Conservation (phyloP, 2,113 vertebrate genomes). For the Uria aalge region DNA sequence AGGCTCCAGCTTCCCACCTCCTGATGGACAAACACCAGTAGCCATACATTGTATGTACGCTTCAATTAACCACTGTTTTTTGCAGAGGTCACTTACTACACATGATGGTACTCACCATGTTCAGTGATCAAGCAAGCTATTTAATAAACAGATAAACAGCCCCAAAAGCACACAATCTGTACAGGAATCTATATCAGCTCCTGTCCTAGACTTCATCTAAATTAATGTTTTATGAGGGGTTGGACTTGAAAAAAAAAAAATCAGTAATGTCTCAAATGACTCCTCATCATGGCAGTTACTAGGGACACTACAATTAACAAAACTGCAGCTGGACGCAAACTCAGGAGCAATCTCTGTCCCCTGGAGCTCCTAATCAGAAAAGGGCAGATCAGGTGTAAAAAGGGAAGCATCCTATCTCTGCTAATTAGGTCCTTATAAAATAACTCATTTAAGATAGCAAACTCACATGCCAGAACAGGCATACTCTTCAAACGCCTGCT, state of each 20-base stretch:
- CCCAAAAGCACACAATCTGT: background rate
- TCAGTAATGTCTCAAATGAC: background rate
- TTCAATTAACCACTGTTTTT: background rate
- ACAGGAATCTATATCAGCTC: background rate
- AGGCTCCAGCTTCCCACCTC: background rate
- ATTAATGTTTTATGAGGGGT: background rate
- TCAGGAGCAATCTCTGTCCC: background rate
- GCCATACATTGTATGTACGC: accelerated
- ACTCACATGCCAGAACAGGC: background rate
- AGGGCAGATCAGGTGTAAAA: background rate
- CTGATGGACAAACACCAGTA: background rate
- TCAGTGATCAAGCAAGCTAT: accelerated
- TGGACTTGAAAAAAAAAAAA: background rate
- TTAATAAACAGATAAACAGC: too few relatives aligned
- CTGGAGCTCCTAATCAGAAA: background rate
- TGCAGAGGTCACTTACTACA: background rate
- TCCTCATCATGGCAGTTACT: background rate
- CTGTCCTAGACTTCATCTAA: background rate
- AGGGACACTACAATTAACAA: background rate
- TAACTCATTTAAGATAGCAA: background rate
- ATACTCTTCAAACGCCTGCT: background rate
- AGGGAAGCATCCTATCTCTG: background rate
- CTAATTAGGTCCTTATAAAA: background rate
- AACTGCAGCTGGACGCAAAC: background rate
- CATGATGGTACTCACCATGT: accelerated